phyloP scores from a whole-genome alignment of 2,888 invertebrate genomes.

The Sinhomidia bicolor region DNA sequence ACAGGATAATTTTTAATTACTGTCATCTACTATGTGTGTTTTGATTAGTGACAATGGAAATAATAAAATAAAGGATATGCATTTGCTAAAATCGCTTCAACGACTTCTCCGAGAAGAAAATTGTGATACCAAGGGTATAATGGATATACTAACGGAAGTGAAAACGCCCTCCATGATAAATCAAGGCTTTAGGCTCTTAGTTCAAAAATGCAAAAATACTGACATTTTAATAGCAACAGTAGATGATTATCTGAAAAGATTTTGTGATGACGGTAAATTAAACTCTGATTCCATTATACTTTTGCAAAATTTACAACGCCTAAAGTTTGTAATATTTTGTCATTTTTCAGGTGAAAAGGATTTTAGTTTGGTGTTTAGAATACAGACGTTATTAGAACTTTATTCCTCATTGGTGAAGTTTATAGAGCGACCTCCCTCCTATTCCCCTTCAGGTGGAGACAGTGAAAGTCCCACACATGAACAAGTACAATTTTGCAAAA shows the following conservation, averaged over 20 bases:
- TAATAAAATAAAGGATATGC: constrained; percentile 92
- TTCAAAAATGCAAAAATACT: constrained; percentile 74
- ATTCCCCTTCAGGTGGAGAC: constrained; percentile 53
- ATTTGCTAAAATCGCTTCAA: constrained; percentile 88
- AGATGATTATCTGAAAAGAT: constrained; percentile 73
- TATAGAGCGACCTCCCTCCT: constrained; percentile 74
- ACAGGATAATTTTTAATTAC: background rate
- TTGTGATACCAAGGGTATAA: constrained; percentile 55
- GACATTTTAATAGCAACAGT: constrained; percentile 64
- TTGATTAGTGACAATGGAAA: constrained; percentile 89
- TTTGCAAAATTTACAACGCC: no score
- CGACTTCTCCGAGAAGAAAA: constrained; percentile 73
- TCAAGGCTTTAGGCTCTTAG: constrained; percentile 80
- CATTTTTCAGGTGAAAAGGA: constrained; percentile 58
- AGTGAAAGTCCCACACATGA: constrained; percentile 44
- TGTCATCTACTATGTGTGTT: background rate
- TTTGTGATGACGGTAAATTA: constrained; percentile 76
- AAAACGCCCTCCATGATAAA: constrained; percentile 80
- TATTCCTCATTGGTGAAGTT: constrained; percentile 71
- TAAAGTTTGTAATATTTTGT: no score
- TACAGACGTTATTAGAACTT: constrained; percentile 75
- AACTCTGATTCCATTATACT: background rate
- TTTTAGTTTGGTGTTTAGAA: constrained; percentile 72
- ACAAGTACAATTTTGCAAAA: constrained; percentile 26
- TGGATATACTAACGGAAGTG: constrained; percentile 80